Percentiles rank a stretch among this genome's conserved stretches.
Conservation (phyloP, 2,113 vertebrate genomes). For the Austrofundulus limnaeus region DNA sequence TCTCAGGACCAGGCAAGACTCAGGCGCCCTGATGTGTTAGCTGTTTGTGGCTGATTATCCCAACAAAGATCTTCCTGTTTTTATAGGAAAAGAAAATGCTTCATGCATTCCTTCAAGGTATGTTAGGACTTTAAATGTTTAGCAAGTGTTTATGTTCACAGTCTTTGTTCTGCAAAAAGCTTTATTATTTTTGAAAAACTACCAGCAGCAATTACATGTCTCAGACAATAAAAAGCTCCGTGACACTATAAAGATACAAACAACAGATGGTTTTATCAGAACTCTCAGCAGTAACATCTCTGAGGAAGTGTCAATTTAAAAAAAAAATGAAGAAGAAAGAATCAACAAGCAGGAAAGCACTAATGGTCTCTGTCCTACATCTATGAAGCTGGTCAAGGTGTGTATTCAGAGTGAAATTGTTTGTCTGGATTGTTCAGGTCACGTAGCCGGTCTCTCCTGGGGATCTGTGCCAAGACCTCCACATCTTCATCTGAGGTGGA, state of each 20-base stretch:
- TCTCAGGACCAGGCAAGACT: constrained; percentile 4
- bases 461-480: constrained; percentile 74
- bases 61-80: neutral
- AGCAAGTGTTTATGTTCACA: constrained; percentile 19
- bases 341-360: neutral
- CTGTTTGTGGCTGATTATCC: constrained; percentile 40
- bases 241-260: constrained; percentile 3
- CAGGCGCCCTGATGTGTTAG: neutral
- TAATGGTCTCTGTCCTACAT: constrained; percentile 8
- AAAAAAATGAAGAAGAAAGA: neutral
- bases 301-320: neutral
- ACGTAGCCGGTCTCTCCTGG: constrained; percentile 55
- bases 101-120: no score
- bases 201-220: constrained; percentile 37
- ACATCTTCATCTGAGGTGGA: constrained; percentile 86
- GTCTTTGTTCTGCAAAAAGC: constrained; percentile 11
- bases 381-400: constrained; percentile 50
- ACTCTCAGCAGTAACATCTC: neutral
- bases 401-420: constrained; percentile 58
- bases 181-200: constrained; percentile 15
- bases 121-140: neutral
- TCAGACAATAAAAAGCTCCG: constrained; percentile 28
- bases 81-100: no score
- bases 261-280: neutral
- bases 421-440: constrained; percentile 48